Evolutionary conservation across 2,888 invertebrate species (phyloP).

Genomic region (Eudemis profundana): DNA sequence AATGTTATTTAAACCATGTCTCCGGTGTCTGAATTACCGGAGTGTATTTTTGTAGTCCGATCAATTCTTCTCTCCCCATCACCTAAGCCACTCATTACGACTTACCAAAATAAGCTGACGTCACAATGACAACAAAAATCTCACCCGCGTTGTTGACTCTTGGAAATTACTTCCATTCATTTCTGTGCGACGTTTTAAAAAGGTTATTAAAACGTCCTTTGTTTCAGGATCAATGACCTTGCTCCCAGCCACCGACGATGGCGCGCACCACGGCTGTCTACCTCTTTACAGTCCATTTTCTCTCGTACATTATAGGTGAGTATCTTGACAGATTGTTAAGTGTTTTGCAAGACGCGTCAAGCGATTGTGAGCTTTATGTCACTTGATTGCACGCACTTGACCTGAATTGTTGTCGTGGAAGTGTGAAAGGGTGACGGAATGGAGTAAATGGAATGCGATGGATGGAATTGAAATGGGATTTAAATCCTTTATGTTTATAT

Average conservation of each 20-base stretch:
- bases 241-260: slow-evolving; percentile 64
- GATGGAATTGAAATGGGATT: slow-evolving; percentile 20
- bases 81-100: not conserved
- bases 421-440: slow-evolving; percentile 36
- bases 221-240: slow-evolving; percentile 77
- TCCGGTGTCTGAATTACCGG: too few species aligned
- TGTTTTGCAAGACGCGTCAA: slow-evolving; percentile 41
- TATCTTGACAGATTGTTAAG: slow-evolving; percentile 43
- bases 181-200: slow-evolving; percentile 54
- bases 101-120: slow-evolving; percentile 23
- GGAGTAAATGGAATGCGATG: slow-evolving; percentile 17
- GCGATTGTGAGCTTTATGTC: slow-evolving; percentile 48
- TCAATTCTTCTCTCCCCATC: not conserved
- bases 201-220: slow-evolving; percentile 70
- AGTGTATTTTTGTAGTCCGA: not conserved
- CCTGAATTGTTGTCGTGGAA: slow-evolving; percentile 30
- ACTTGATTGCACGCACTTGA: slow-evolving; percentile 40
- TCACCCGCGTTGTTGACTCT: slow-evolving; percentile 9
- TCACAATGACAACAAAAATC: slow-evolving; percentile 16
- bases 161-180: slow-evolving; percentile 33
- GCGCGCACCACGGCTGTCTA: slow-evolving; percentile 68
- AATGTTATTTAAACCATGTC: too few species aligned
- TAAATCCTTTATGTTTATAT: slow-evolving; percentile 3
- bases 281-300: slow-evolving; percentile 80
- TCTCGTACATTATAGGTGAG: slow-evolving; percentile 80